A percentile compares a stretch with the other conserved stretches of the same genome.
Evolutionary conservation across 2,888 invertebrate genomes (phyloP).

Genomic region (Apotomis betuletana): DNA sequence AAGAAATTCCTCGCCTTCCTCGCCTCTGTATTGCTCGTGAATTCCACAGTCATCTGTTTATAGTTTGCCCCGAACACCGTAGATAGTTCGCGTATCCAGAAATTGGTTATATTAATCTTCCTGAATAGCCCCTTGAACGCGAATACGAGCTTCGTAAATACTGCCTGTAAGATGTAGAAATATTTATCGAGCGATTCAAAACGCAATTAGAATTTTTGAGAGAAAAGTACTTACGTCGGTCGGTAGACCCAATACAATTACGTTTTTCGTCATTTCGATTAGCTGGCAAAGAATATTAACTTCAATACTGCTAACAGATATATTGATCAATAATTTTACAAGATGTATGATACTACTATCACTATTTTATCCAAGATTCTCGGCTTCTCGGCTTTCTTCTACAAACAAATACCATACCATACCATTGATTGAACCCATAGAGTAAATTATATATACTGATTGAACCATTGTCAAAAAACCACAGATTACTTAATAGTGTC

Average conservation of each 20-base stretch:
- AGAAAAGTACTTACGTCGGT: conserved; percentile 18
- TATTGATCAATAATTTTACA: too few relatives aligned
- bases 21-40: background rate
- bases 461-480: too few relatives aligned
- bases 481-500: too few relatives aligned
- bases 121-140: conserved; percentile 11
- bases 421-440: too few relatives aligned
- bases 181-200: background rate
- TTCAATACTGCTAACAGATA: background rate
- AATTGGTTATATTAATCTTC: conserved; percentile 17
- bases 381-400: too few relatives aligned
- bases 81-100: conserved; percentile 12
- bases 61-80: background rate
- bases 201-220: background rate
- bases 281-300: background rate
- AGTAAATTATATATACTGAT: too few relatives aligned
- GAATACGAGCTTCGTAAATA: background rate
- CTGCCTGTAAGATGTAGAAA: background rate
- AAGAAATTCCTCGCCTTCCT: conserved; percentile 18
- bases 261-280: conserved; percentile 7
- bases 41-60: conserved; percentile 22
- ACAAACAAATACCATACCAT: too few relatives aligned
- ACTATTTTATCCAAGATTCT: too few relatives aligned
- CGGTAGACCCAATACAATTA: conserved; percentile 26
- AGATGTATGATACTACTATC: too few relatives aligned